phyloP scores from a whole-genome alignment of 2,113 vertebrate genomes.

The Corynorhinus townsendii region DNA sequence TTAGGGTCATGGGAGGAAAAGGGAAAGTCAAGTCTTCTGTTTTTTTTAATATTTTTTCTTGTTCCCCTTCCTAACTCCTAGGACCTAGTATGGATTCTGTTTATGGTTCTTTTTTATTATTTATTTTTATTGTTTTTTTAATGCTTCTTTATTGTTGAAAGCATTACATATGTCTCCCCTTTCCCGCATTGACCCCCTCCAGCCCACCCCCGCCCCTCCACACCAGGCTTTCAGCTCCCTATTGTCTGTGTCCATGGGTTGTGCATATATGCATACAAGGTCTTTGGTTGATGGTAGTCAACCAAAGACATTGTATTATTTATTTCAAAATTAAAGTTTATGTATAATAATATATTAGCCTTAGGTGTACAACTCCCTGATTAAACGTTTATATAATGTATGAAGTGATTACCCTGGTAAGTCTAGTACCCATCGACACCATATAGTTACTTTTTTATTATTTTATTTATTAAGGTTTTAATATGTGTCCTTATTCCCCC shows the following conservation, averaged over 20 bases:
- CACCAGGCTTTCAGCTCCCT: too few relatives aligned
- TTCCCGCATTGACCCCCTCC: too few relatives aligned
- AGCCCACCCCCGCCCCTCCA: too few relatives aligned
- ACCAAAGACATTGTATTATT: background rate
- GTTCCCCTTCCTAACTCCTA: background rate
- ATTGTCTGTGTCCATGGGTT: too few relatives aligned
- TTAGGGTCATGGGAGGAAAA: constrained; percentile 6
- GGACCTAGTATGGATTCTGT: background rate
- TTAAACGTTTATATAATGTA: background rate
- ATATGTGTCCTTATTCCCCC: too few relatives aligned
- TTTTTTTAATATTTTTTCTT: constrained; percentile 16
- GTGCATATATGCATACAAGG: too few relatives aligned
- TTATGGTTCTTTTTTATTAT: background rate
- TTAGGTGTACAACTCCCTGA: background rate
- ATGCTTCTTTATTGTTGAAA: too few relatives aligned
- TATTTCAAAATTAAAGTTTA: background rate
- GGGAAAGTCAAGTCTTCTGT: background rate
- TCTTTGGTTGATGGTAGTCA: too few relatives aligned
- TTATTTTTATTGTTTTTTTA: background rate
- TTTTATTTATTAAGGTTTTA: too few relatives aligned
- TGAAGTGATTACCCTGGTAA: background rate
- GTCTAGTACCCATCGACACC: background rate
- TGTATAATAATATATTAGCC: background rate
- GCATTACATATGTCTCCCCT: too few relatives aligned
- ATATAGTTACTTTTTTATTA: background rate